Evolutionary conservation across 2,888 invertebrate genomes (phyloP).

Genomic region (Cosmia pyralina): DNA sequence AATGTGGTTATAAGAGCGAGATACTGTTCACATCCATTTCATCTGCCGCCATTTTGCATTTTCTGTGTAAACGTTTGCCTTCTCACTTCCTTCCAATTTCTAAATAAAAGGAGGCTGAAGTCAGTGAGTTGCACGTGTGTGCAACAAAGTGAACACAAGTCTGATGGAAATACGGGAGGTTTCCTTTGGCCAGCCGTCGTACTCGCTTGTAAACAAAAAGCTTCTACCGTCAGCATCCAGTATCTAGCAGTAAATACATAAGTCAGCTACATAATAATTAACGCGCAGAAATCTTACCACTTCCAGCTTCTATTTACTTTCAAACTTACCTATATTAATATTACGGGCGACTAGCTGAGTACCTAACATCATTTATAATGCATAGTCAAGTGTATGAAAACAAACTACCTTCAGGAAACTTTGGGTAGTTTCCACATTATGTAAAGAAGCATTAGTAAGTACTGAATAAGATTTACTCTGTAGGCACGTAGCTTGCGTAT

Average conservation of each 20-base stretch:
- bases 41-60: conserved; percentile 9
- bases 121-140: conserved; percentile 23
- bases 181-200: conserved; percentile 8
- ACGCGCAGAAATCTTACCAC: conserved; percentile 19
- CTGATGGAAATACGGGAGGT: conserved; percentile 11
- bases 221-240: conserved; percentile 1
- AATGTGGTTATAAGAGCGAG: not conserved
- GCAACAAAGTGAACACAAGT: conserved; percentile 41
- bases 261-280: conserved; percentile 4
- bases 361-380: conserved; percentile 31
- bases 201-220: not conserved
- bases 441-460: conserved; percentile 30
- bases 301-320: conserved; percentile 14
- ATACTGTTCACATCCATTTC: not conserved
- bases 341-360: conserved; percentile 21
- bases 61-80: conserved; percentile 10
- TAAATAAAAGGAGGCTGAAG: conserved; percentile 21
- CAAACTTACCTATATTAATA: conserved; percentile 27
- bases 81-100: conserved; percentile 7
- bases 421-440: conserved; percentile 27
- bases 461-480: conserved; percentile 23
- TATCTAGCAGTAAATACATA: not conserved
- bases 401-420: conserved; percentile 33
- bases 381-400: conserved; percentile 41
- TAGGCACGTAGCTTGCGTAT: not conserved